phyloP scores from a whole-genome alignment of 2,113 vertebrate genomes.

The Noctilio leporinus region DNA sequence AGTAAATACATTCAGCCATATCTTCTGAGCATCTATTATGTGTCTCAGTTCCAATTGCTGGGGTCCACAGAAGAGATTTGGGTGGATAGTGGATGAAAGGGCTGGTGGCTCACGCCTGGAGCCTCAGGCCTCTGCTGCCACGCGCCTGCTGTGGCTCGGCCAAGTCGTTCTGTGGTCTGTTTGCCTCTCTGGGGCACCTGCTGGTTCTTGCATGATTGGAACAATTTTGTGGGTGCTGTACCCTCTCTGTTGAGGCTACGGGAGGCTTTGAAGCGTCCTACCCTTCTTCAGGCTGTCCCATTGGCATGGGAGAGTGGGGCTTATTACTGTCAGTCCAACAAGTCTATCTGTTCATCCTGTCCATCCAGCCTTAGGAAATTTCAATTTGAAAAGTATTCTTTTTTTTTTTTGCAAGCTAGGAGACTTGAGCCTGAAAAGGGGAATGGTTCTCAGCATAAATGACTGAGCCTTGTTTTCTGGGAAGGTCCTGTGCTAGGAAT shows the following conservation, averaged over 20 bases:
- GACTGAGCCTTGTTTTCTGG: not conserved
- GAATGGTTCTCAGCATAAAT: not conserved
- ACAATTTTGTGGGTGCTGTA: not conserved
- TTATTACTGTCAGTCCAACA: not conserved
- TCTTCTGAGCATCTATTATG: not conserved
- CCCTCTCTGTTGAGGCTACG: not conserved
- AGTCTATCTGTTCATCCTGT: not conserved
- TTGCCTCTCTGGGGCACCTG: not conserved
- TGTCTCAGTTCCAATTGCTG: not conserved
- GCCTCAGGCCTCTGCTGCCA: not conserved
- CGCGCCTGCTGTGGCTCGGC: not conserved
- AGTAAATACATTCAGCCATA: not conserved
- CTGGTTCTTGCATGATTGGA: not conserved
- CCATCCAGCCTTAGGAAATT: not conserved
- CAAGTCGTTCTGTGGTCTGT: not conserved
- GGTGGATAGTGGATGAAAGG: not conserved
- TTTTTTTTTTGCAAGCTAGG: not conserved
- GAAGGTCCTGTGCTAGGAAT: not conserved
- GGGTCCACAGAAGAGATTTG: not conserved
- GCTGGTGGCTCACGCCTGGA: not conserved
- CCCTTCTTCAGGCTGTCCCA: not conserved
- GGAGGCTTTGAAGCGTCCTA: not conserved
- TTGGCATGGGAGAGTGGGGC: not conserved
- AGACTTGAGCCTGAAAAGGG: not conserved
- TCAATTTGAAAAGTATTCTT: not conserved